Percentiles rank a stretch among this genome's conserved stretches.
These are phyloP conservation scores for Tokudaia tokunoshimensis DNA, from an alignment of 2,797 vertebrate genomes.

Conservation along the genomic window DNA sequence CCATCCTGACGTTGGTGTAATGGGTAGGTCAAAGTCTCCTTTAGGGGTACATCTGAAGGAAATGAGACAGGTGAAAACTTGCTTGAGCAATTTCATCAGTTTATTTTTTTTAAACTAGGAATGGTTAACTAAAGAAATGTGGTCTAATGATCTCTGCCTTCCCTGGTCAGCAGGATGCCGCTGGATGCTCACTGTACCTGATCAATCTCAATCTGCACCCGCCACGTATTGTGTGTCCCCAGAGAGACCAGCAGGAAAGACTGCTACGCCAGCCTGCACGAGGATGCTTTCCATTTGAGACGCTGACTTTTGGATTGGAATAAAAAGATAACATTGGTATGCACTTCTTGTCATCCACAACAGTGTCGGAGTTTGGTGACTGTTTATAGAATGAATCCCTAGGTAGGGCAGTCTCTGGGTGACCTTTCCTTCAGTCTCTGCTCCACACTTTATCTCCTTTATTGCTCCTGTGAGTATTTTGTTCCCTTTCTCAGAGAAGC, in stretches of 20 bases:
- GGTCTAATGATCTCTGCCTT: not conserved
- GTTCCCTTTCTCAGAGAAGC: no score
- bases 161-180: not conserved
- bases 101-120: slow-evolving; percentile 24
- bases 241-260: not conserved
- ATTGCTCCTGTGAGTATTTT: no score
- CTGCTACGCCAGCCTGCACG: rapidly evolving
- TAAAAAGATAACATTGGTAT: not conserved
- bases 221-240: not conserved
- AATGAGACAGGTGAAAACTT: not conserved
- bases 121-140: not conserved
- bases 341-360: no score
- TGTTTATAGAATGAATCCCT: no score
- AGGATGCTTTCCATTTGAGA: not conserved
- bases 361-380: no score
- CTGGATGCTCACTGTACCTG: not conserved
- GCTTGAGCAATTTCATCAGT: not conserved
- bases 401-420: no score
- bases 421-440: no score
- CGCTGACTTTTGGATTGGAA: slow-evolving; percentile 7
- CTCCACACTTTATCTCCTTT: no score
- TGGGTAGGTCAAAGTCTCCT: not conserved
- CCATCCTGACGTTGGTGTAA: not conserved
- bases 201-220: not conserved
- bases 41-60: not conserved